phyloP scores from a whole-genome alignment of 2,797 vertebrate genomes.

The Alcedo atthis region DNA sequence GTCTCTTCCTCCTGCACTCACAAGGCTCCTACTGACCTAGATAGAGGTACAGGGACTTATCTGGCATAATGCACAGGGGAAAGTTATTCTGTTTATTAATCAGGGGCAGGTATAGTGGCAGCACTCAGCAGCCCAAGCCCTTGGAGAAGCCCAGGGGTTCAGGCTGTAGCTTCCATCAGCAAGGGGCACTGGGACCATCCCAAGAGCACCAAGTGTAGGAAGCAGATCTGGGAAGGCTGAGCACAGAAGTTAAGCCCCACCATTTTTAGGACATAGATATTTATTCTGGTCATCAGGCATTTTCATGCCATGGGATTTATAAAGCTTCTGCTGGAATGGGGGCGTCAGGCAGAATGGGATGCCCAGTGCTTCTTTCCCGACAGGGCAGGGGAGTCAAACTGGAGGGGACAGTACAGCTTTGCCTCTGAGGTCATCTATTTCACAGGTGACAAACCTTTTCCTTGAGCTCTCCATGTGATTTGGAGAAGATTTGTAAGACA shows the following conservation, averaged over 20 bases:
- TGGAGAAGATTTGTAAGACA: neutral
- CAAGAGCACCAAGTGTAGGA: neutral
- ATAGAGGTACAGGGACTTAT: neutral
- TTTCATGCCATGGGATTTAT: neutral
- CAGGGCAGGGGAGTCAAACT: neutral
- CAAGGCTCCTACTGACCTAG: neutral
- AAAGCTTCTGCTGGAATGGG: neutral
- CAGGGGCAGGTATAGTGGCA: fast-evolving
- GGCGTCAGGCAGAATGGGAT: fast-evolving
- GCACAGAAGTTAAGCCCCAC: neutral
- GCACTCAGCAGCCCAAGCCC: neutral
- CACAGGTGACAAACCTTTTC: neutral
- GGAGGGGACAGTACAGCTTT: neutral
- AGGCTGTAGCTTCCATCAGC: neutral
- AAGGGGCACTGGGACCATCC: fast-evolving
- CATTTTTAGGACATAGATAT: neutral
- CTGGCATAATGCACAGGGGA: neutral
- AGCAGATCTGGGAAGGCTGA: neutral
- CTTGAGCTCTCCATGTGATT: neutral
- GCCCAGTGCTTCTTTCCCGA: fast-evolving
- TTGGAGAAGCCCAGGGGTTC: neutral
- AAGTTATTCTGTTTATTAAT: neutral
- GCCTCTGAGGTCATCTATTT: neutral
- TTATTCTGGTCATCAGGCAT: neutral
- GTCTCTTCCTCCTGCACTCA: neutral